Conservation (phyloP, 92 coral and sea anemone species). For the Porites cylindrica region DNA sequence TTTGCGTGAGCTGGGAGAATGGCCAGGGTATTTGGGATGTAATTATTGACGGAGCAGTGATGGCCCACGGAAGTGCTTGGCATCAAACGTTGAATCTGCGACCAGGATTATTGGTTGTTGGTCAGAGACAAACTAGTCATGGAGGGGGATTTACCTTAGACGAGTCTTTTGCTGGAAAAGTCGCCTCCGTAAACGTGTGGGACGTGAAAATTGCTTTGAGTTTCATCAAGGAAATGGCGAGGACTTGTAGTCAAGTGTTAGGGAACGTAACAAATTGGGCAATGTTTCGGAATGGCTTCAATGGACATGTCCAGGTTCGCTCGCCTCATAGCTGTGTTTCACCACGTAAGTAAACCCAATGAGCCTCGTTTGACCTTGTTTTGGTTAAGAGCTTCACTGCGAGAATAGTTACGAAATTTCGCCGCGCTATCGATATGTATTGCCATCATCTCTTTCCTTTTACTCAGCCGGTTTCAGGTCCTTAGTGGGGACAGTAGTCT, state of each 20-base stretch:
- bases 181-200: slow-evolving; percentile 19
- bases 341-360: neutral
- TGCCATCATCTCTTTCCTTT: no score
- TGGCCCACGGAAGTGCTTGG: slow-evolving; percentile 3
- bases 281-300: slow-evolving; percentile 6
- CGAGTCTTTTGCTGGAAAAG: slow-evolving; percentile 20
- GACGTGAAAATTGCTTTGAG: neutral
- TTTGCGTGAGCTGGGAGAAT: slow-evolving; percentile 45
- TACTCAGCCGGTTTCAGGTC: no score
- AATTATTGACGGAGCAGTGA: slow-evolving; percentile 15
- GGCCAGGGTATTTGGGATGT: slow-evolving; percentile 25
- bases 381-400: no score
- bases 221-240: slow-evolving; percentile 1
- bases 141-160: neutral
- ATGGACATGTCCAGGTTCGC: neutral
- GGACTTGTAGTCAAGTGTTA: neutral
- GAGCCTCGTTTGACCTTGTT: no score
- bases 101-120: slow-evolving; percentile 29
- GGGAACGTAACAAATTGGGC: slow-evolving; percentile 33
- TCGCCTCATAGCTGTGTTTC: slow-evolving; percentile 9
- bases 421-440: no score
- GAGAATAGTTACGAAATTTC: no score
- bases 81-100: neutral
- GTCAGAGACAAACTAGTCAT: slow-evolving; percentile 7
- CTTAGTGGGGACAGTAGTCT: no score